Base-by-base conservation (phyloP, 2,888 invertebrate species). In the Eudemis profundana region DNA sequence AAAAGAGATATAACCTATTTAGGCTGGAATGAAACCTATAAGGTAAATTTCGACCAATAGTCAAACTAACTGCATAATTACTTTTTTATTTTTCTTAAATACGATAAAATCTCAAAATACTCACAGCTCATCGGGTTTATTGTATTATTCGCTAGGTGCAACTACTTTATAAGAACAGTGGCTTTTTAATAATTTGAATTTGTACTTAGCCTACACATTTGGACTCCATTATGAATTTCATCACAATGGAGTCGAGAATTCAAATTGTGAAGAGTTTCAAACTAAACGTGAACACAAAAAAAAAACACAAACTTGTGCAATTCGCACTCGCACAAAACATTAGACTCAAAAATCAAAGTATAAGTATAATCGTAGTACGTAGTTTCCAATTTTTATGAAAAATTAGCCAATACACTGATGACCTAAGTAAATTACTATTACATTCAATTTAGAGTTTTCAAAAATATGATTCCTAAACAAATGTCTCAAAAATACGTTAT, bases 81-180 rank as follows among this genome's bases (percentile, higher is more conserved):
- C 74, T 71, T 77, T 71, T 70, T 68, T 79, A 81, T 81, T 84
- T 79, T 77, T 84, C 90, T 90, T 90, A 87, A 84, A 85, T 88
- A 91, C 90, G 91, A 90, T 92, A 91, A 92, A 91, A 92, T 91
- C 91, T 92, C 92, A 90, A 90, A 92, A 90, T 90, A 86, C 86
- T 92, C 92, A 92, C 92, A 92, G 92, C 91, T 92, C 92, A 81
- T 92, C 90, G 88, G 91, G 86, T 90, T 91, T 90, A 91, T 91
- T 90, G 87, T 90, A 86, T 87, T 86, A 84, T 84, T 89, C 86
- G 86, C 91, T 92, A 92, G 87, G 92, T 92, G 92, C 91, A 91
- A 80, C 92, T 92, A 92, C 92, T 81, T 89, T 90, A 90, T 89
- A 87, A 91, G 91, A 92, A 92, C 90, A 92, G 92, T 92, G 92